Conservation (phyloP, 1,140 invertebrate genomes). For the Uloborus diversus region DNA sequence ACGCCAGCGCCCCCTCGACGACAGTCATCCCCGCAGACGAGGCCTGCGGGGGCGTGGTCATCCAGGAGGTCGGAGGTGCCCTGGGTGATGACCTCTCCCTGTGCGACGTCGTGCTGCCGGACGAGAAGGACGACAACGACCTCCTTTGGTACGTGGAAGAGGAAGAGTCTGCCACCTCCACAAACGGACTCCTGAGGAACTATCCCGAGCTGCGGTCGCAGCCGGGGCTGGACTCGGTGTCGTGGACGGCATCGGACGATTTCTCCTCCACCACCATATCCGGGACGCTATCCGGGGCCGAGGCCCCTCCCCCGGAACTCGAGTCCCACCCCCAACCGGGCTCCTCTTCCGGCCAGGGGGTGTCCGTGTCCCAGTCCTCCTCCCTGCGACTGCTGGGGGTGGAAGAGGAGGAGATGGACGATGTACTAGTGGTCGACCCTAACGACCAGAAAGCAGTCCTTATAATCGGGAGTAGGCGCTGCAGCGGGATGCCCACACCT, state of each 20-base stretch:
- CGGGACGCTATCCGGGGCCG: constrained; percentile 39
- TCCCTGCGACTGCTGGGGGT: constrained; percentile 23
- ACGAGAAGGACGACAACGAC: constrained; percentile 7
- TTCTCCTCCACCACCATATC: constrained; percentile 48
- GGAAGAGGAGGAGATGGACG: constrained; percentile 37
- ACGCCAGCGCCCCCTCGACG: constrained; percentile 24
- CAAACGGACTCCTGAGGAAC: constrained; percentile 39
- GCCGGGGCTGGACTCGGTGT: constrained; percentile 46
- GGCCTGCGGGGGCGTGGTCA: not conserved
- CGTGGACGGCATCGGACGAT: constrained; percentile 49
- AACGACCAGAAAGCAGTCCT: constrained; percentile 50
- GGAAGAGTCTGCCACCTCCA: constrained; percentile 35
- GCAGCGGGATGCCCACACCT: constrained; percentile 36
- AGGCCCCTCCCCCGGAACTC: not conserved
- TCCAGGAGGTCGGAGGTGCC: not conserved
- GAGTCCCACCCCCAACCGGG: not conserved
- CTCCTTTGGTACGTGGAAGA: constrained; percentile 42
- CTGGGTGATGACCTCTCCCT: constrained; percentile 32
- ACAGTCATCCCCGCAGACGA: constrained; percentile 28
- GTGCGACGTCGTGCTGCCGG: constrained; percentile 12
- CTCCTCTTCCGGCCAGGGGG: constrained; percentile 13
- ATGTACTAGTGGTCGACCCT: constrained; percentile 45
- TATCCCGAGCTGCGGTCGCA: constrained; percentile 45
- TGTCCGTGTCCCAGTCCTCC: constrained; percentile 41
- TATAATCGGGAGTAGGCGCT: constrained; percentile 29